Conservation (phyloP, 64 coral and sea anemone species). For the Stichodactyla mertensii region DNA sequence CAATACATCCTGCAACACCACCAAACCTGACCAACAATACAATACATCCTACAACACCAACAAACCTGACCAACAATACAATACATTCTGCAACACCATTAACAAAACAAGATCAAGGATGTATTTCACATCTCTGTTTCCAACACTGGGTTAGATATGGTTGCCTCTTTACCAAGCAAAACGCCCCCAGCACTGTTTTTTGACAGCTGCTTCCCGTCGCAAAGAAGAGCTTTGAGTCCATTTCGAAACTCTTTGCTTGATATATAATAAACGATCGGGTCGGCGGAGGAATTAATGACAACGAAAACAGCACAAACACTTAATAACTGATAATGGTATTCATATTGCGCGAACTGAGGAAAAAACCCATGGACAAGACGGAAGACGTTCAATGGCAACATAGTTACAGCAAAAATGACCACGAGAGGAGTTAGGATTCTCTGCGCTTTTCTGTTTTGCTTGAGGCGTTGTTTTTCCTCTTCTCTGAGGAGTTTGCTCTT, state of each 20-base stretch:
- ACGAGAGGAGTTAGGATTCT: conserved; percentile 42
- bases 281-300: conserved; percentile 34
- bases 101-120: too few relatives aligned
- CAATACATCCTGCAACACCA: too few relatives aligned
- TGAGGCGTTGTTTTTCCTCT: conserved; percentile 40
- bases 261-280: conserved; percentile 44
- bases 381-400: conserved; percentile 28
- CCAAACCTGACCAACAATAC: too few relatives aligned
- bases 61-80: too few relatives aligned
- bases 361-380: not conserved
- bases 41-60: too few relatives aligned
- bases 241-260: conserved; percentile 43
- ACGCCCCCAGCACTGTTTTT: not conserved
- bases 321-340: conserved; percentile 17
- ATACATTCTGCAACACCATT: too few relatives aligned
- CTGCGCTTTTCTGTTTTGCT: conserved; percentile 50
- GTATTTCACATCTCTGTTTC: not conserved
- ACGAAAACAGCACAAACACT: conserved; percentile 21
- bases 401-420: conserved; percentile 44
- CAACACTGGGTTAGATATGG: not conserved
- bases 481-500: not conserved
- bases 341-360: not conserved
- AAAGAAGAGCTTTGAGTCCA: conserved; percentile 17
- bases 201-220: not conserved
- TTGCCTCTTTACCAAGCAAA: not conserved